These are phyloP conservation scores for Dicyrtoma fusca DNA, from an alignment of 2,888 invertebrate species.

Conservation along the genomic window DNA sequence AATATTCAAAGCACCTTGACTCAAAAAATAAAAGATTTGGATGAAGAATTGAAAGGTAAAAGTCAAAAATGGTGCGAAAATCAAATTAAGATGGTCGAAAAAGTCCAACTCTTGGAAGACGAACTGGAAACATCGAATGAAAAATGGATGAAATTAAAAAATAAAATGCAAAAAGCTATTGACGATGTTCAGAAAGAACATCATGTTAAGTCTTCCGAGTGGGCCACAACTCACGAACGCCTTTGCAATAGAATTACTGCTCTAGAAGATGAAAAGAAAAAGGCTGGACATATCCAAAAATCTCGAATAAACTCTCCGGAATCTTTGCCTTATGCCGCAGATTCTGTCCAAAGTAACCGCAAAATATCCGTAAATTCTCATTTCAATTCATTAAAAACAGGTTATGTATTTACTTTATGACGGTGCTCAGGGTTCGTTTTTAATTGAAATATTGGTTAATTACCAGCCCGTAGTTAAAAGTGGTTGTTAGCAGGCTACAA, in stretches of 20 bases:
- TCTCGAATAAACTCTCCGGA: background rate
- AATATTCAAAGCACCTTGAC: conserved; percentile 32
- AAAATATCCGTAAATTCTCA: background rate
- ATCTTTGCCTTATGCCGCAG: background rate
- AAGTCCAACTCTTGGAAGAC: conserved; percentile 40
- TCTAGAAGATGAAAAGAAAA: background rate
- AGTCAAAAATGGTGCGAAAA: conserved; percentile 39
- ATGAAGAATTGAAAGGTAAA: conserved; percentile 39
- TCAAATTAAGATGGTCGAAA: conserved; percentile 42
- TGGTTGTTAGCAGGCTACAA: too few species aligned
- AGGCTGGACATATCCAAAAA: background rate
- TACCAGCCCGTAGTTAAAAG: too few species aligned
- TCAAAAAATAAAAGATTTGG: conserved; percentile 40
- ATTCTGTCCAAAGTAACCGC: background rate
- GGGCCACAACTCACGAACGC: background rate
- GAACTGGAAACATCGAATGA: conserved; percentile 41
- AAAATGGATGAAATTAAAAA: conserved; percentile 7
- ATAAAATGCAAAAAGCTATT: conserved; percentile 27
- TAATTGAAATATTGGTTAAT: too few species aligned
- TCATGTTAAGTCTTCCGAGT: conserved; percentile 6
- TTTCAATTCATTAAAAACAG: too few species aligned
- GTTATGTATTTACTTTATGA: too few species aligned
- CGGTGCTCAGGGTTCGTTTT: too few species aligned
- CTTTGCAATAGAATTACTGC: conserved; percentile 2
- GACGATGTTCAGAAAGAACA: conserved; percentile 16